Evolutionary conservation across 2,888 invertebrate species (phyloP), one percentile per base, ranked within the genome.

Genomic region (Megamerina dolium): DNA sequence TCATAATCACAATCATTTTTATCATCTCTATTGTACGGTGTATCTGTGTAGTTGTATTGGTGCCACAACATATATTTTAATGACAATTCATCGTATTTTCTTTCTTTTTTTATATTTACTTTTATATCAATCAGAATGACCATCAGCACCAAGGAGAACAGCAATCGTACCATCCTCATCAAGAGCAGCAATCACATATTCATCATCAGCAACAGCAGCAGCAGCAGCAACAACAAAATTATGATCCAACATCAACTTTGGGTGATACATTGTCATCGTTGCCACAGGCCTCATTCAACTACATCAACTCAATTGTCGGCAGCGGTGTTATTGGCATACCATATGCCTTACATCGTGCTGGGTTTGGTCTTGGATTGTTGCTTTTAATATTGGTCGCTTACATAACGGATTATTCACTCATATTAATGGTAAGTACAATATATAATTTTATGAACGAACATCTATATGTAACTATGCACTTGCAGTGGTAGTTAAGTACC

Each of bases 241-340:
- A 52, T 23, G 43, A 49, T 37, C 43, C 37, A 23, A 13, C 39
- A n/a, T 16, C 38, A 41, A 47, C 54, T 39, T 46, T 57, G 37
- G 60, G 61, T 48, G 79, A 80, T 45, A 78, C 79, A 58, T 77
- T 79, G 56, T 82, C 79, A 56, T 81, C 85, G 49, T 72, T 84
- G 53, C 82, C 84, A 20, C 79, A 81, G 73, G 85, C 87, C 51
- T 84, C 85, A 69, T 88, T 88, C 71, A 89, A 89, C 75, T 88
- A 87, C 70, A 87, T 89, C 63, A 89, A 89, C 73, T 87, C 87
- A 37, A 89, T 89, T 64, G 83, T 89, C 51, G 89, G 89, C 45
- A 87, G 87, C 60, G 88, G 89, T 50, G 85, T 89, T 42, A 88
- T 89, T 60, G 88, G 88, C 43, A 85, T 86, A 67, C 85, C 85